These are phyloP conservation scores for Calidris pygmaea DNA, from an alignment of 2,113 vertebrate species.

Conservation along the genomic window DNA sequence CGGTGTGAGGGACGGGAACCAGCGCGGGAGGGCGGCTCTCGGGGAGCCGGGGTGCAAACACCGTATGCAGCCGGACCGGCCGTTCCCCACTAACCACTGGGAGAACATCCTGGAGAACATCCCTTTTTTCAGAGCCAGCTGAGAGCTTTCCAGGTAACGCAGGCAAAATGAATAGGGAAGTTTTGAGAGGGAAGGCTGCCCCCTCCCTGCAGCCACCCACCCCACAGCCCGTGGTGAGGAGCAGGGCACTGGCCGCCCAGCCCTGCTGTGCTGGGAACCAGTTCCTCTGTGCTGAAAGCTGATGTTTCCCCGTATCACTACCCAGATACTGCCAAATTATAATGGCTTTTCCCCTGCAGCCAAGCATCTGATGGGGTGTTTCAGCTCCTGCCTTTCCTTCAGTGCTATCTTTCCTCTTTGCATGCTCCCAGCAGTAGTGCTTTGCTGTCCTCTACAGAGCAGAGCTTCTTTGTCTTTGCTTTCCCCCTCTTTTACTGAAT, in stretches of 20 bases:
- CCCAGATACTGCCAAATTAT: background rate
- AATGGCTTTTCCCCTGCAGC: background rate
- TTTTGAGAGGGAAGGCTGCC: background rate
- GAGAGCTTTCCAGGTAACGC: background rate
- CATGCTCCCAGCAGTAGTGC: background rate
- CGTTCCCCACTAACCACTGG: accelerated
- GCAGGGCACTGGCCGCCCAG: background rate
- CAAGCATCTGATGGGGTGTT: background rate
- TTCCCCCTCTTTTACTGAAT: background rate
- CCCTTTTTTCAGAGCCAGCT: background rate
- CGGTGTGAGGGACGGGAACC: background rate
- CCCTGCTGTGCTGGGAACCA: background rate
- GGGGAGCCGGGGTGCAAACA: background rate
- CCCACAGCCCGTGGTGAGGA: background rate
- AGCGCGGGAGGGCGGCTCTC: accelerated
- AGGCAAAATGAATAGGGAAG: background rate
- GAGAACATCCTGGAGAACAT: background rate
- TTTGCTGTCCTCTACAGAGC: conserved; percentile 40
- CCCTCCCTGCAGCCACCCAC: background rate
- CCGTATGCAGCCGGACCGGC: background rate
- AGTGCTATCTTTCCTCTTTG: background rate
- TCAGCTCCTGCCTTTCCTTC: background rate
- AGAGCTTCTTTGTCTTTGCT: background rate
- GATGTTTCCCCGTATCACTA: accelerated
- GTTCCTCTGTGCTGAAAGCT: background rate